Evolutionary conservation across 2,888 invertebrate genomes (phyloP), one percentile per base, ranked within the genome.

Genomic region (Xylota segnis): DNA sequence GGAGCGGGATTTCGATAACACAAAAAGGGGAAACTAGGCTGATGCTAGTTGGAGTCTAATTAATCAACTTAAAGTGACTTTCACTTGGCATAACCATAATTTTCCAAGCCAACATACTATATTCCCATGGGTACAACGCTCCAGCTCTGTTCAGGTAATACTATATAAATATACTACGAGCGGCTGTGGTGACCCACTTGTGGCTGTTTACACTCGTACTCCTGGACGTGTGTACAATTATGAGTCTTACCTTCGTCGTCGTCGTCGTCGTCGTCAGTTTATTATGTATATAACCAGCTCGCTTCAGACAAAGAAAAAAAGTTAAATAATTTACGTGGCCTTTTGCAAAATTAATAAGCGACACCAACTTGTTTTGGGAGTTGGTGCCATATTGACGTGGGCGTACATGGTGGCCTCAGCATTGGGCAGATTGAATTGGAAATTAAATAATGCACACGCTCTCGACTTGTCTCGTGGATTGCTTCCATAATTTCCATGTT

Each of bases 331-430:
- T 66, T 74, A 74, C 61, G 66, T 45, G 16, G 74, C 66, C 66
- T 63, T 74, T 71, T 74, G 83, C 83, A 43, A 74, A 83, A 78
- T 78, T 78, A 83, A 83, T 74, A 83, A 68, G 63, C 72, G 47
- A 83, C 63, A 61, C 72, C 77, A 72, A 66, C 72, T 83, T 59
- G 66, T 61, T 83, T n/a, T 83, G 34, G 54, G 59, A 71, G 71
- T 59, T 59, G 45, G 10, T 40, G 56, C 47, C 14, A 43, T 34
- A 37, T 37, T 37, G 14, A 56, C 63, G 83, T 74, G 61, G 74
- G 72, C 5, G 63, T 52, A 27, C 54, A 47, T 18, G 66, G 16
- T 72, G 83, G 66, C 76, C 66, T 77, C 58, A 59, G 59, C 27
- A 23, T 47, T 43, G 23, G 47, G 14, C 14, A 54, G 43, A 66